Base-by-base conservation (phyloP, 2,888 invertebrate genomes). In the Caenorhabditis sp. region DNA sequence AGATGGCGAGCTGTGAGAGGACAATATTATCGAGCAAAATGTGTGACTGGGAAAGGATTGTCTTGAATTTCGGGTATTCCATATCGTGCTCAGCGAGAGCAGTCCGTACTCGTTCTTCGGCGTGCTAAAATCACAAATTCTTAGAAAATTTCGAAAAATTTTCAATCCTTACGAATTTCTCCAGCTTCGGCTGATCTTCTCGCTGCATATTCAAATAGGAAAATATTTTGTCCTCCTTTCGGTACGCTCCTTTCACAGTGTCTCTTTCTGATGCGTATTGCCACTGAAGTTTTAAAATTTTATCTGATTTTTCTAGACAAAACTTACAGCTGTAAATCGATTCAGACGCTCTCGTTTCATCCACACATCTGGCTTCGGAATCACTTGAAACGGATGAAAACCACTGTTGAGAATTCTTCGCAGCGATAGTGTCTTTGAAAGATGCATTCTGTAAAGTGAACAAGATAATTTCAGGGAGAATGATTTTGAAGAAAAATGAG, bases 361-460 rank as follows among this genome's bases (percentile, higher is more conserved):
- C 91, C 91, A 91, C 28, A 86, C 81, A 64, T 90, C 89, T 6
- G 91, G 90, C 70, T 90, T 91, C 8, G 91, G 91, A 31, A 91
- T 90, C 12, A 88, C 88, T 56, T 85, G 77, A 61, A 89, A 91
- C 14, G 90, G 90, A 69, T 91, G 87, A 73, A 88, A 91, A 28
- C 87, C 85, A 64, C 87, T 87, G 86, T 91, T 91, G 56, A 91
- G 70, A 51, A 91, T 90, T 68, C 91, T 83, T 5, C 91, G 89
- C 12, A 91, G 85, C n/a, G 70, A 64, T 5, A 80, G 28, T 22
- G 79, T 35, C 8, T 49, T 47, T 22, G 87, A 66, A 16, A 84
- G 63, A 35, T 73, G 79, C 85, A 85, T 85, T 69, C 69, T 76
- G 56, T 12, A 35, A 35, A 66, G 22, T 35, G n/a, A n/a, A n/a